Percentiles rank a stretch among this genome's conserved stretches.
Conservation (phyloP, 2,888 invertebrate genomes). For the Bugula neritina region DNA sequence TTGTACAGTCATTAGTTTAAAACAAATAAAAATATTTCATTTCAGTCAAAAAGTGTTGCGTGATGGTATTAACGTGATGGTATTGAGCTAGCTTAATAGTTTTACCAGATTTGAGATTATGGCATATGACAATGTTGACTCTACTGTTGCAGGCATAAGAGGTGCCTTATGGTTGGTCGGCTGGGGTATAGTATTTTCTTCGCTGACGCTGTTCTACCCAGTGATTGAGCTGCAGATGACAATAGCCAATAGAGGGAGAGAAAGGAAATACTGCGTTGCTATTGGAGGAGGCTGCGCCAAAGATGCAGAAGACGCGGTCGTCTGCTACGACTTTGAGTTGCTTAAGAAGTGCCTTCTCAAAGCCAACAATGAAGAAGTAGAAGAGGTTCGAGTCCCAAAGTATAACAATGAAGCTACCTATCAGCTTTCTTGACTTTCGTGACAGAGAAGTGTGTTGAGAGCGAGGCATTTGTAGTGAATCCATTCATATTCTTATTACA, state of each 20-base stretch:
- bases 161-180: not conserved
- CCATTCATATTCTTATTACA: too few relatives aligned
- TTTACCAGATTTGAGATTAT: too few relatives aligned
- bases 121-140: too few relatives aligned
- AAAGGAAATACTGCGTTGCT: not conserved
- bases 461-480: too few relatives aligned
- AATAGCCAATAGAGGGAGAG: not conserved
- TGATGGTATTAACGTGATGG: too few relatives aligned
- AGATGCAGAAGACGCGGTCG: not conserved
- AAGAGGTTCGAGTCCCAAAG: not conserved
- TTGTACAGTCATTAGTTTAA: too few relatives aligned
- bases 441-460: not conserved
- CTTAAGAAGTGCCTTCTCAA: not conserved
- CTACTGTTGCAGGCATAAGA: not conserved
- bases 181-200: conserved; percentile 15
- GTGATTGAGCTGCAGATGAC: conserved; percentile 4
- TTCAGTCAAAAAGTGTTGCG: too few relatives aligned
- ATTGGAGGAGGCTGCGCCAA: not conserved
- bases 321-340: not conserved
- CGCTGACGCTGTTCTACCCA: conserved; percentile 15
- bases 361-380: not conserved
- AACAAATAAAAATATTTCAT: too few relatives aligned
- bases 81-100: too few relatives aligned
- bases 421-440: not conserved
- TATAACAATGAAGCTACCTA: not conserved